Base-by-base conservation (phyloP, 1,140 invertebrate species). In the Pemphigus obesinymphae region DNA sequence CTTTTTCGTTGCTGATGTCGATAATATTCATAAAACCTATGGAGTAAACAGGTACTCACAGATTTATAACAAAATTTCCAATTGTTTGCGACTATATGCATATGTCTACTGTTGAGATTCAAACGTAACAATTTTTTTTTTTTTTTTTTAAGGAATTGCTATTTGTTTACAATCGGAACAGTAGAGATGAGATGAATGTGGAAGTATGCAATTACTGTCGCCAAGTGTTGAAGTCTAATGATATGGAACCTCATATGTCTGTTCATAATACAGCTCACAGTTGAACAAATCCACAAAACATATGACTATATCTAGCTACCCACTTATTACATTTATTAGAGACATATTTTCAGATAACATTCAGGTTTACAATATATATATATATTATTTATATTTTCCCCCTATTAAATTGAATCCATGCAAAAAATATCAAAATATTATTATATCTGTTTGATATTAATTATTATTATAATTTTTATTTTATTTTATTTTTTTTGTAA, bases 111-210 rank as follows among this genome's bases (percentile, higher is more conserved):
- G 3, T 11, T 15, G 13, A n/a, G n/a, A n/a, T n/a, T n/a, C 3
- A 58, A 58, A 37, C 20, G 8, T 66, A 13, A 43, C 23, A 40
- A 15, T 68, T 15, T 23, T 45, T 45, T 48, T 48, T 43, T 43
- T 11, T 45, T 40, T 61, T 31, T 80, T 61, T 61, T n/a, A 1
- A 80, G 75, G 53, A 80, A 80, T 80, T 80, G 8, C 37, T 80
- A 7, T 61, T 20, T 7, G 43, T 80, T 15, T 80, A 63, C 17
- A 80, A 61, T 17, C 50, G 37, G 11, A 80, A 61, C 15, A 37
- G 31, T 15, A 26, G 55, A 29, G 13, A 80, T 6, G 34, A 61
- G n/a, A 58, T 80, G 53, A 45, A 61, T 17, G 55, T 80, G 15
- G 55, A 58, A 45, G 31, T 58, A 10, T 80, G 75, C 7, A 61